phyloP scores from a whole-genome alignment of 1,140 invertebrate genomes.

The Diploscapter pachys region DNA sequence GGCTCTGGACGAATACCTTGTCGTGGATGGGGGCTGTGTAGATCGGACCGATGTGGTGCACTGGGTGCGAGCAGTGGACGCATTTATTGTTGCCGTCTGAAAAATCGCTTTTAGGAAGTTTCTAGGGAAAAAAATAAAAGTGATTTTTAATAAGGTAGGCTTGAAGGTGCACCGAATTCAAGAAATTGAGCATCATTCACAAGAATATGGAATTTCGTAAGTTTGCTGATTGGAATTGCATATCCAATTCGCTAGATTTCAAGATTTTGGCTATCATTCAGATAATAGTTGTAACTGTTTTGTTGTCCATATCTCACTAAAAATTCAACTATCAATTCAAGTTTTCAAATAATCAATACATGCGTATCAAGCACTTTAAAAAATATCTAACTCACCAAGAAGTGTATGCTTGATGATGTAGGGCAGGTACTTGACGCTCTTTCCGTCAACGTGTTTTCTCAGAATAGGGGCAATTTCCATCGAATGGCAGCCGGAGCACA shows the following conservation, averaged over 20 bases:
- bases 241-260: no score
- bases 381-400: conserved; percentile 5
- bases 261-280: no score
- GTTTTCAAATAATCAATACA: not conserved
- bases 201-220: no score
- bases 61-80: conserved; percentile 44
- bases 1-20: conserved; percentile 70
- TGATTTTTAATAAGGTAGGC: not conserved
- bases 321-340: no score
- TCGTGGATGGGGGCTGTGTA: conserved; percentile 84
- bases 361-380: not conserved
- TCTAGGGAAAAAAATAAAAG: not conserved
- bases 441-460: conserved; percentile 37
- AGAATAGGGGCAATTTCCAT: conserved; percentile 45
- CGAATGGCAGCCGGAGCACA: conserved; percentile 48
- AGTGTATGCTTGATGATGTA: conserved; percentile 7
- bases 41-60: conserved; percentile 82
- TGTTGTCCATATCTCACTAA: no score
- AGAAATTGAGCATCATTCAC: no score
- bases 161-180: conserved; percentile 3
- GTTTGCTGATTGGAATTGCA: no score
- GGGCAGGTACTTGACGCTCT: conserved; percentile 16
- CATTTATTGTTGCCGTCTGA: conserved; percentile 37
- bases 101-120: no score
- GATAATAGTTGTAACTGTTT: no score